Conservation (phyloP, 2,888 invertebrate genomes). For the Hirtodrosophila trivittata region DNA sequence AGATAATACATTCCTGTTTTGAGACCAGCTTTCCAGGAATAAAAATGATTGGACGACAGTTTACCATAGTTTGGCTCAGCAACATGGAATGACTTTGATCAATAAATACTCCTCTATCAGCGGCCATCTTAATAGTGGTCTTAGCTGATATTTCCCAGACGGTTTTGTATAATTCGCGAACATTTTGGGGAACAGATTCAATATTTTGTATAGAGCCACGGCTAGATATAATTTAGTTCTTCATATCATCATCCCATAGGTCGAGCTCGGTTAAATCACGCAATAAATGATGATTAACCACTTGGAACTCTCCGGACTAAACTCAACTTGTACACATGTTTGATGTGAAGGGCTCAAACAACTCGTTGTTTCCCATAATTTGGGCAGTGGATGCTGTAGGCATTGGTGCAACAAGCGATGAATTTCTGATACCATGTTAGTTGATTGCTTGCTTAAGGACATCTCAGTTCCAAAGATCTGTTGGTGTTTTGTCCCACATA, state of each 20-base stretch:
- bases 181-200: conserved; percentile 91
- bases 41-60: conserved; percentile 98
- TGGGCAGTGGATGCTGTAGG: conserved; percentile 99
- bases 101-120: conserved; percentile 98
- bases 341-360: conserved; percentile 98
- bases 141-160: conserved; percentile 99
- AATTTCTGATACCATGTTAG: conserved; percentile 95
- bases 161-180: conserved; percentile 96
- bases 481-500: conserved; percentile 97
- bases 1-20: conserved; percentile 99
- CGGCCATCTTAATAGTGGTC: conserved; percentile 97
- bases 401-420: conserved; percentile 97
- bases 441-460: conserved; percentile 92
- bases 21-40: conserved; percentile 97
- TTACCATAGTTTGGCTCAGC: conserved; percentile 97
- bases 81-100: conserved; percentile 99
- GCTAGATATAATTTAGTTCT: conserved; percentile 94
- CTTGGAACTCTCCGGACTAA: conserved; percentile 96
- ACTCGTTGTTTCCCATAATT: conserved; percentile 99
- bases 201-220: conserved; percentile 97
- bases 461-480: conserved; percentile 95
- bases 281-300: conserved; percentile 97
- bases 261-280: conserved; percentile 95
- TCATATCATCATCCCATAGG: conserved; percentile 98
- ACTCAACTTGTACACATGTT: conserved; percentile 98